Base-by-base conservation (phyloP, 2,113 vertebrate species). In the Pseudolaguvia tuberculata region DNA sequence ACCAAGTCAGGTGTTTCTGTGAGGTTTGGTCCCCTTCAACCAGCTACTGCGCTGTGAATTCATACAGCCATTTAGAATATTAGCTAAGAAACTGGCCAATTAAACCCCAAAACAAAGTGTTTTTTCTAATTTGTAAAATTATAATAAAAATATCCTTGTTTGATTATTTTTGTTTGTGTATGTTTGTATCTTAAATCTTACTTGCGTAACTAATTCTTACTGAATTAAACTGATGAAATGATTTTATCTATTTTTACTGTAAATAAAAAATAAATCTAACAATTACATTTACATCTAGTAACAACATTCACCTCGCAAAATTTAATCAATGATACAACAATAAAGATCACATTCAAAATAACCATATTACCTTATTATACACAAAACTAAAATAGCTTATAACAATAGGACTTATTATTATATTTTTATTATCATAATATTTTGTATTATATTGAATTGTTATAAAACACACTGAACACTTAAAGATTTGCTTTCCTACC, bases 1-100 rank as follows among this genome's bases (percentile, higher is more conserved):
- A 98, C 96, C 96, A 98, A 97, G 95, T 95, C 96, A 95, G 72
- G 72, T 94, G 94, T 95, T 96, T 93, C 90, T 92, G 79, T 89
- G 94, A 98, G 96, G 96, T 98, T 98, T 98, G 96, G 96, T 98
- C 96, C 96, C 96, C 95, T 98, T 98, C 96, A 98, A 98, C 96
- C 96, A 98, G 96, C 96, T 98, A 96, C 84, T 93, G 95, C 94
- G 93, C 85, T 86, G 91, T 92, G 91, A 89, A 89, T 86, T 88
- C 84, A 88, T 83, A 87, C 88, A 86, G 86, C 89, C 83, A 62
- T 42, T 14, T 21, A 66, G 15, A n/a, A 0, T 39, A 53, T 29
- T 20, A 67, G 17, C 47, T 10, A 61, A 29, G 14, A 31, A 23
- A 66, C 50, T 52, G 47, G 12, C 17, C 18, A 51, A 62, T 70